A percentile compares a stretch with the other conserved stretches of the same genome.
phyloP scores from a whole-genome alignment of 1,140 invertebrate genomes.

The Drosophila kurseongensis region DNA sequence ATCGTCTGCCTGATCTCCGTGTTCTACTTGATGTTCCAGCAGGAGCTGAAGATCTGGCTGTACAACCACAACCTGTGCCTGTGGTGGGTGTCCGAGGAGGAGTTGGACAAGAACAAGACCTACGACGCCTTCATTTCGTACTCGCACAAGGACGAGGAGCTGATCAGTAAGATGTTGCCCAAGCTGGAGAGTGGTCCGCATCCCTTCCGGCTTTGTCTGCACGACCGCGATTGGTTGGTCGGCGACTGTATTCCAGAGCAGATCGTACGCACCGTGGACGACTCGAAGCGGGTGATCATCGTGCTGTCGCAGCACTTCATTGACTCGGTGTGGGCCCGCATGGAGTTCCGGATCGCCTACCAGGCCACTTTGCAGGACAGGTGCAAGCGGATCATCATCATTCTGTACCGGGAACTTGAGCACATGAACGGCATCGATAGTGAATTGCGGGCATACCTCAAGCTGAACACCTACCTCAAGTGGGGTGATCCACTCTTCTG shows the following conservation, averaged over 20 bases:
- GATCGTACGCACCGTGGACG: constrained; percentile 91
- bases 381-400: constrained; percentile 90
- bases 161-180: constrained; percentile 88
- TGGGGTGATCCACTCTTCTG: constrained; percentile 94
- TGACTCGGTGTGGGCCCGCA: constrained; percentile 92
- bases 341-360: constrained; percentile 94
- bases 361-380: constrained; percentile 90
- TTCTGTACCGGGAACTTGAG: constrained; percentile 91
- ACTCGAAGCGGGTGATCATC: constrained; percentile 92
- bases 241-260: constrained; percentile 92
- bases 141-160: constrained; percentile 91
- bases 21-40: constrained; percentile 87
- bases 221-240: constrained; percentile 92
- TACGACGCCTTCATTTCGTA: constrained; percentile 96
- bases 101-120: constrained; percentile 90
- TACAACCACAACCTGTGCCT: constrained; percentile 88
- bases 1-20: constrained; percentile 85
- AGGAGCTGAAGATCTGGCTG: constrained; percentile 89
- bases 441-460: constrained; percentile 91
- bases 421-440: constrained; percentile 88
- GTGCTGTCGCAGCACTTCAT: constrained; percentile 93
- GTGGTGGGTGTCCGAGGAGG: constrained; percentile 89
- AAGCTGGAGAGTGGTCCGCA: constrained; percentile 87
- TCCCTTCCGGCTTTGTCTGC: constrained; percentile 90
- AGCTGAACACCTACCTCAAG: constrained; percentile 94